Base-by-base conservation (phyloP, 2,888 invertebrate genomes). In the Eretmocerus hayati region DNA sequence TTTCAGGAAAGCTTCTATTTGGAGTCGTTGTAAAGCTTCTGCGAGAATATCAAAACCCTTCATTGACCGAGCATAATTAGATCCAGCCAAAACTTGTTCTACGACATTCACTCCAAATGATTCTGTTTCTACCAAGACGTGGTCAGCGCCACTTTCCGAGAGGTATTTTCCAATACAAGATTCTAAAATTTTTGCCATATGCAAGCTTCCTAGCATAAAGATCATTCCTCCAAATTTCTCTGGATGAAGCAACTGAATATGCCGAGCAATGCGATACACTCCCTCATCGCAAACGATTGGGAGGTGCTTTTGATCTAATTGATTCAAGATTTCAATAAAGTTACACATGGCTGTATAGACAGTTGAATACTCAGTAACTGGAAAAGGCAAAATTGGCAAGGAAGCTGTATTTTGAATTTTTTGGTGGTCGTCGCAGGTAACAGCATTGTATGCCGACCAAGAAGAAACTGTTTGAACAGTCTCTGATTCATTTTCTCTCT, bases 331-430 rank as follows among this genome's bases (percentile, higher is more conserved):
- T 26, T 43, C 20, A 2, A 48, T 48, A 18, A 51, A 51, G 40
- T 51, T 51, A 30, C 22, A 46, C 32, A 50, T 38, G 6, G 46
- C 43, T 5, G 53, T 46, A 21, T 50, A 53, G 8, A 53, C 47
- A 9, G 41, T 52, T n/a, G 41, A 19, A 20, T 13, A 44, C 32
- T 49, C 43, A 5, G 43, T 53, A 3, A 52, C 48, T 16, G 36
- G 47, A 31, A 31, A 23, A 2, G 26, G 43, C 2, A 36, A 9
- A 30, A 36, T 36, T 6, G 30, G 18, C 19, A 43, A 23, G 30
- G 37, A 43, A 16, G 9, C 20, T n/a, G 30, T 36, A 13, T 5
- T 26, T 15, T 36, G 19, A 4, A 11, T 39, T 13, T 4, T 6
- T 13, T 15, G 20, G 3, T 39, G 2, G 20, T 37, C 37, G 8